Evolutionary conservation across 1,140 invertebrate species (phyloP), one percentile per base, ranked within the genome.

Genomic region (Dolichoris vasculosae): DNA sequence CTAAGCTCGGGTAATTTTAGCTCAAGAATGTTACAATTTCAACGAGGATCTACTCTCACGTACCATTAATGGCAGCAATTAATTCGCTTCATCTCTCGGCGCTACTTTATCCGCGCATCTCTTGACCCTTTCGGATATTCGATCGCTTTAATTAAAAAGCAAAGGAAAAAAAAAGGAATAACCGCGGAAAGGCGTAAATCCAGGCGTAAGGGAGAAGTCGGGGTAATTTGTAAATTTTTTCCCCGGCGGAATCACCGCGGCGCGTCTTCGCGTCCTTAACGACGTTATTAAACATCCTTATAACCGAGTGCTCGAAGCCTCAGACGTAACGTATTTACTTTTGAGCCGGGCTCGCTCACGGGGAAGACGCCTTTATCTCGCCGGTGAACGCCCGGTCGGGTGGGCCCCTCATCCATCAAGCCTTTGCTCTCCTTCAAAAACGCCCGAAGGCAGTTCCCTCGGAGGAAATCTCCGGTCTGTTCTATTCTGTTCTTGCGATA

Each of bases 251-350:
- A 82, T 83, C 71, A 64, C 46, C 32, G 80, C 67, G 55, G 55
- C 26, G 73, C 67, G 79, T 59, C 59, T 38, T 81, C 63, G 80
- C 63, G 67, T 71, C 9, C 51, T 55, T 85, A 81, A 85, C 77
- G 83, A 85, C 83, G 83, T 85, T 85, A 85, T 85, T 81, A 80
- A 80, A 81, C 83, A 84, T 78, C 76, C 76, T 67, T 73, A 63
- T 67, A 75, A 40, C 48, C 51, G 59, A 40, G 82, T 38, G 59
- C 35, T 32, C 67, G 43, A 23, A 48, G 75, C 15, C 69, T 11
- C 64, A 83, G 77, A 75, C 83, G 83, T 85, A 85, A 85, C 46
- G 83, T 85, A 85, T 85, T 85, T 85, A 81, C 83, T 85, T 85
- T 85, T 85, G 77, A 85, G 83, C 76, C 83, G 8, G 73, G 64